A percentile compares a stretch with the other conserved stretches of the same genome.
Evolutionary conservation across 2,113 vertebrate genomes (phyloP).

Genomic region (Bujurquina vittata): DNA sequence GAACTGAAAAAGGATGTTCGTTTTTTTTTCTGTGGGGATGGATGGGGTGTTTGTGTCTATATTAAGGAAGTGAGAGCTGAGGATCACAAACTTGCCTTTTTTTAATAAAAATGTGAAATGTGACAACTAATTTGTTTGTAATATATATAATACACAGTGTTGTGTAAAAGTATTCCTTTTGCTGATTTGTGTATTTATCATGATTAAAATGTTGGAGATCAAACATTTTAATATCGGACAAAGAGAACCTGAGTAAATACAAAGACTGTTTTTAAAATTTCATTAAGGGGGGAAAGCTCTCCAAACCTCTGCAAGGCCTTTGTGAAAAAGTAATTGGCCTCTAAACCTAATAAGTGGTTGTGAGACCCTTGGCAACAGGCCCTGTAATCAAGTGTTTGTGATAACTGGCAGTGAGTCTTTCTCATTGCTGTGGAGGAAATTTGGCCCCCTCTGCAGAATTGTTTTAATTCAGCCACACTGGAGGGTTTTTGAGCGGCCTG

Average conservation of each 20-base stretch:
- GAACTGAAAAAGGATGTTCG: neutral
- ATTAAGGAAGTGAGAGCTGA: conserved; percentile 16
- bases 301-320: too few relatives aligned
- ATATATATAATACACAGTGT: neutral
- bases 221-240: neutral
- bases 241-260: neutral
- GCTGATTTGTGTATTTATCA: neutral
- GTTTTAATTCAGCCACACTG: too few relatives aligned
- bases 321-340: too few relatives aligned
- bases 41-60: neutral
- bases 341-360: too few relatives aligned
- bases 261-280: too few relatives aligned
- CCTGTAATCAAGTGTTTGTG: too few relatives aligned
- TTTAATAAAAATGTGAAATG: conserved; percentile 56
- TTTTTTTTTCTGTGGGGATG: neutral
- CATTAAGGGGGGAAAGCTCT: too few relatives aligned
- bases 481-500: too few relatives aligned
- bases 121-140: neutral
- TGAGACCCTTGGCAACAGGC: too few relatives aligned
- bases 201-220: neutral
- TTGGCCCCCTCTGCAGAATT: too few relatives aligned
- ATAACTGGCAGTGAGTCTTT: too few relatives aligned
- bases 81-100: conserved; percentile 41
- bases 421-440: too few relatives aligned
- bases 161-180: neutral